These are phyloP conservation scores for Serrognathus titanus DNA, from an alignment of 2,888 invertebrate genomes.

Conservation along the genomic window DNA sequence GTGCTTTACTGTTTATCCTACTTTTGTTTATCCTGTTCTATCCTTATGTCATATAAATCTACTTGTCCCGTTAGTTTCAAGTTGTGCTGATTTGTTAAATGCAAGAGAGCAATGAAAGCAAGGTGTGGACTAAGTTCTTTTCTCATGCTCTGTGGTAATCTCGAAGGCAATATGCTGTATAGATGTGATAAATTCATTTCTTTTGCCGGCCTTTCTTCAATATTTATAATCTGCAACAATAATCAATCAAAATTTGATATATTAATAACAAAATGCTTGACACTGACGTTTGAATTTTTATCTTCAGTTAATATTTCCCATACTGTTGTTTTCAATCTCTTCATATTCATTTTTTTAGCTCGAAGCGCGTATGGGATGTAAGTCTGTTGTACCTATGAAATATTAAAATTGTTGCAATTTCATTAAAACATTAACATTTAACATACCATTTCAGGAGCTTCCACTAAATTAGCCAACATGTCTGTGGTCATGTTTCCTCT, in stretches of 20 bases:
- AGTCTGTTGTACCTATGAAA: constrained; percentile 62
- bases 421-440: background rate
- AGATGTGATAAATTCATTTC: constrained; percentile 53
- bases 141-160: constrained; percentile 59
- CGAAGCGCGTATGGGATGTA: constrained; percentile 76
- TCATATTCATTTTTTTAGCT: constrained; percentile 86
- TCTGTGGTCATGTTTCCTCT: background rate
- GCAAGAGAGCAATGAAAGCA: constrained; percentile 76
- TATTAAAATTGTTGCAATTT: background rate
- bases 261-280: background rate
- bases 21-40: constrained; percentile 25
- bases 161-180: constrained; percentile 57
- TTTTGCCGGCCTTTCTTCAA: constrained; percentile 29
- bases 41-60: constrained; percentile 55
- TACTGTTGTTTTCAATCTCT: constrained; percentile 72
- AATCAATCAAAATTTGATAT: background rate
- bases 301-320: constrained; percentile 60
- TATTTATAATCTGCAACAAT: constrained; percentile 13
- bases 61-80: constrained; percentile 55
- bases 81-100: constrained; percentile 79
- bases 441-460: constrained; percentile 10
- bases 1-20: background rate
- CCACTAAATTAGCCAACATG: background rate
- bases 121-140: constrained; percentile 74
- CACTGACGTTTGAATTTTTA: constrained; percentile 35